A percentile compares a stretch with the other conserved stretches of the same genome.
Evolutionary conservation across 2,888 invertebrate genomes (phyloP).

Genomic region (Drosophila lutescens): DNA sequence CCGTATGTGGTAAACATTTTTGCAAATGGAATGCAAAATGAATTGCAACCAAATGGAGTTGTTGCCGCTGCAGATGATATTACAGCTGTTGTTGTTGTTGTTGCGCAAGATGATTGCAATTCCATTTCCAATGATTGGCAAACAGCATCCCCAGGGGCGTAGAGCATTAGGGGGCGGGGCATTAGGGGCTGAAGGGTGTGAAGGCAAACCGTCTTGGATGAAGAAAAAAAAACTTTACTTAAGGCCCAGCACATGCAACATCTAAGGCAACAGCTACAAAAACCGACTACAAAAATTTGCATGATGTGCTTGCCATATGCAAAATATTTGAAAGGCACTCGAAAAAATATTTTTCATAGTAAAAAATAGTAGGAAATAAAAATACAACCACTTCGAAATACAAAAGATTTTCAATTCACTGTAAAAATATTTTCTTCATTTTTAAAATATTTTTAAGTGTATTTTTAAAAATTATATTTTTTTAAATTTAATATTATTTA

Average conservation of each 20-base stretch:
- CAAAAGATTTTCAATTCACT: too few species aligned
- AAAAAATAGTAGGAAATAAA: neutral
- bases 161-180: neutral
- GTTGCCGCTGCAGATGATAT: slow-evolving; percentile 18
- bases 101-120: slow-evolving; percentile 75
- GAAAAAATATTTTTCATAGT: slow-evolving; percentile 8
- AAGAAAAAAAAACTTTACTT: neutral
- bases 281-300: slow-evolving; percentile 54
- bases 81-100: slow-evolving; percentile 27
- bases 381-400: too few species aligned
- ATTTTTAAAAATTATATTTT: too few species aligned
- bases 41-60: slow-evolving; percentile 69
- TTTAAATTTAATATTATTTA: too few species aligned
- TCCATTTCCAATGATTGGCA: slow-evolving; percentile 74
- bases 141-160: slow-evolving; percentile 59
- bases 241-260: slow-evolving; percentile 38
- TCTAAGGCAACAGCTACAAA: slow-evolving; percentile 26
- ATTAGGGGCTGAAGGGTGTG: slow-evolving; percentile 15
- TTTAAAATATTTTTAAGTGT: too few species aligned
- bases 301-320: slow-evolving; percentile 72
- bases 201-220: slow-evolving; percentile 10
- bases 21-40: slow-evolving; percentile 67
- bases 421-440: too few species aligned
- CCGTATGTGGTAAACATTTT: slow-evolving; percentile 47
- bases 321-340: slow-evolving; percentile 59